Evolutionary conservation across 2,888 invertebrate species (phyloP), one percentile per base, ranked within the genome.

Genomic region (Cecidostiba fungosa): DNA sequence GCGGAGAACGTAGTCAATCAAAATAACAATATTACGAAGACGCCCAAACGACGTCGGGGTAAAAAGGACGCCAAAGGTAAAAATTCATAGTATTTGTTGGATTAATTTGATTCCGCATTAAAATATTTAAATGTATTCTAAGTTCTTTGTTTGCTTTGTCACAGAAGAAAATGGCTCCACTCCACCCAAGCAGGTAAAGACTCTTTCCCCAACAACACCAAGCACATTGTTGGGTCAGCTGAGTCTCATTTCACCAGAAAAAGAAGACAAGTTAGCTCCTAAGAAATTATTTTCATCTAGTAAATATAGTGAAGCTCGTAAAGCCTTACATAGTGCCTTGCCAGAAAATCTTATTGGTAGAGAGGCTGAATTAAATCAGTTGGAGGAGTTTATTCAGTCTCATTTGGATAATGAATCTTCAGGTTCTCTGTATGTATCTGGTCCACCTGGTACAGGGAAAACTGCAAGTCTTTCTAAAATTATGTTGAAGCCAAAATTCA

Each of bases 361-460:
- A 85, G 98, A 98, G 90, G 94, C 94, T 59, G 97, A 99, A 94
- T 94, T 97, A 12, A 92, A 94, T 4, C 95, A 95, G 89, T 94
- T 99, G 26, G 94, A 95, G 36, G 93, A 94, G 3, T 98, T 98
- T 93, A 94, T 99, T 77, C 92, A 93, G 19, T 94, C 94, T 14
- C 96, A 97, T 92, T 92, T 98, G 82, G 92, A 95, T 3, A 94
- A 94, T 1, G 94, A 95, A 88, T 94, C 94, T 50, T 96, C 98
- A 0, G 97, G 96, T 0, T 97, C 98, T 26, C 92, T 99, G 81
- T 99, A 99, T 92, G 96, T 99, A 69, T 99, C 98, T 62, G 99
- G 99, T 0, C 98, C 98, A 36, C 99, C 99, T 0, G 99, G 99
- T 6, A 99, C 99, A 0, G 99, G 98, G 0, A 99, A 99, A 94